These are phyloP conservation scores for Nansenia antarctica DNA, from an alignment of 2,113 vertebrate genomes.

Conservation along the genomic window DNA sequence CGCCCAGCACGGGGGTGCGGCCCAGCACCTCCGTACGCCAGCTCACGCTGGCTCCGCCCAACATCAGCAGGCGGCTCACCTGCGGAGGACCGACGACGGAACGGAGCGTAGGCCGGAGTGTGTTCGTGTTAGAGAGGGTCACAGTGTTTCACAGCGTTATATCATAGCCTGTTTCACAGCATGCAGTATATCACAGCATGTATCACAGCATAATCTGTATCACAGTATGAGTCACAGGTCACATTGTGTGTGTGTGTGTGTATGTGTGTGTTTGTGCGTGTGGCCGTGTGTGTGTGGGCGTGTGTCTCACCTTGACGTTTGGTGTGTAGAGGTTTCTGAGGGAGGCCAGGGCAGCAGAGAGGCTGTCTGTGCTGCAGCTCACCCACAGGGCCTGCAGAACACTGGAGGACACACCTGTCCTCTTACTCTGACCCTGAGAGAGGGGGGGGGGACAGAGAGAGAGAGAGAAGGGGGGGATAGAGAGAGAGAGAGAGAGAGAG, in stretches of 20 bases:
- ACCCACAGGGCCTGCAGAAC: conserved; percentile 96
- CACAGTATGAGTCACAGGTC: not conserved
- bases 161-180: no score
- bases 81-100: conserved; percentile 47
- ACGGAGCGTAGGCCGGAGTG: not conserved
- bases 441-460: conserved; percentile 5
- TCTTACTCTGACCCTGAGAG: conserved; percentile 92
- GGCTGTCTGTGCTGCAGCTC: conserved; percentile 90
- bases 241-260: not conserved
- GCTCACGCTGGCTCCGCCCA: conserved; percentile 92
- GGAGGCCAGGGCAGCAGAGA: conserved; percentile 92
- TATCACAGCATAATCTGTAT: no score
- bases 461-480: not conserved
- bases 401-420: conserved; percentile 92
- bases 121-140: no score
- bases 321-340: conserved; percentile 97
- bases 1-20: conserved; percentile 89
- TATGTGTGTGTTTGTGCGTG: not conserved
- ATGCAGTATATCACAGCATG: not conserved
- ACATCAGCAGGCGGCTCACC: conserved; percentile 95
- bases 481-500: conserved; percentile 5
- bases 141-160: no score
- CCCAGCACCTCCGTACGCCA: conserved; percentile 94
- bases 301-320: conserved; percentile 89
- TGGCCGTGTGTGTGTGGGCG: not conserved